These are phyloP conservation scores for Zhuqinia jingwanae DNA, from an alignment of 2,888 invertebrate species.

Conservation along the genomic window DNA sequence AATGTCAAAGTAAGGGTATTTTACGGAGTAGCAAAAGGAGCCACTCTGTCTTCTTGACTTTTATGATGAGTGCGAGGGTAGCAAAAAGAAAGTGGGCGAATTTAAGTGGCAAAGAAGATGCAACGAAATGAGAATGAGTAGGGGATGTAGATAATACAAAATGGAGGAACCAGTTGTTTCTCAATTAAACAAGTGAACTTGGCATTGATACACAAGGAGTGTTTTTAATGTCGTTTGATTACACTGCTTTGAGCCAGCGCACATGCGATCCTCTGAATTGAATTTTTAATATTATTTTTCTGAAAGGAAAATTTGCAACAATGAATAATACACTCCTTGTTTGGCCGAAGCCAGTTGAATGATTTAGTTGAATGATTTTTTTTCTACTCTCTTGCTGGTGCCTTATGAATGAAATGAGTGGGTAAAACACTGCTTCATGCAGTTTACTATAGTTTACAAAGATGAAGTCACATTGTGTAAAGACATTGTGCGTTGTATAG, in stretches of 20 bases:
- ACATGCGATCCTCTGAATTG: too few species aligned
- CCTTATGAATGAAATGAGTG: background rate
- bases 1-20: conserved; percentile 22
- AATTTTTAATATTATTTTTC: too few species aligned
- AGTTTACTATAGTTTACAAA: too few species aligned
- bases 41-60: conserved; percentile 3
- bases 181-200: background rate
- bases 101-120: background rate
- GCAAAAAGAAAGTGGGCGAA: conserved; percentile 26
- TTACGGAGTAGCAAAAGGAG: background rate
- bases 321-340: too few species aligned
- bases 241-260: too few species aligned
- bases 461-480: too few species aligned
- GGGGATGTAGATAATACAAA: background rate
- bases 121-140: background rate
- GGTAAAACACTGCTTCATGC: too few species aligned
- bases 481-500: too few species aligned
- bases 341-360: too few species aligned
- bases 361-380: too few species aligned
- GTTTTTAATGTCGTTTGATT: too few species aligned
- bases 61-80: background rate
- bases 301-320: conserved; percentile 17
- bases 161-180: conserved; percentile 4
- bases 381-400: background rate
- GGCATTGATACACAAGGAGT: too few species aligned